phyloP scores from a whole-genome alignment of 2,888 invertebrate species.

The Eretmocerus hayati region DNA sequence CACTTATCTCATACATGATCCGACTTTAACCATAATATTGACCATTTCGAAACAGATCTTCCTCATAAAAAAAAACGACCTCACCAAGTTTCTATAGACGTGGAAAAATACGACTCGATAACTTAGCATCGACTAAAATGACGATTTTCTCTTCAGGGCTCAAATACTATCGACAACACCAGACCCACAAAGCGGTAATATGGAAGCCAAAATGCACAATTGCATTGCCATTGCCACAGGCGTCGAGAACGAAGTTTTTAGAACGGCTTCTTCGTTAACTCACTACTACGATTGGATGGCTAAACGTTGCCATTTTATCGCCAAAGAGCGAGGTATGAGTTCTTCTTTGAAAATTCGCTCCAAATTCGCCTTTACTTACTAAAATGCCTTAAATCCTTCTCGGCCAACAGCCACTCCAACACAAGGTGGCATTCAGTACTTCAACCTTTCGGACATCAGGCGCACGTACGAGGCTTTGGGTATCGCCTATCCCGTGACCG shows the following conservation, averaged over 20 bases:
- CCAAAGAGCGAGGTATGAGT: conserved; percentile 17
- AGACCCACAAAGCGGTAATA: conserved; percentile 13
- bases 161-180: conserved; percentile 18
- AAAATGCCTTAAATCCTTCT: too few relatives aligned
- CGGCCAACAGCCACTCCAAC: conserved; percentile 7
- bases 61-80: too few relatives aligned
- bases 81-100: too few relatives aligned
- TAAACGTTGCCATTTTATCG: conserved; percentile 17
- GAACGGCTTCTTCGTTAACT: conserved; percentile 17
- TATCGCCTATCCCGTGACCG: conserved; percentile 11
- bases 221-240: conserved; percentile 18
- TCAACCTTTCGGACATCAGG: conserved; percentile 14
- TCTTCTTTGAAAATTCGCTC: too few relatives aligned
- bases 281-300: conserved; percentile 22
- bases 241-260: conserved; percentile 20
- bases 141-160: conserved; percentile 10
- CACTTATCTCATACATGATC: too few relatives aligned
- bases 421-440: conserved; percentile 12
- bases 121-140: too few relatives aligned
- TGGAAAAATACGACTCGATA: too few relatives aligned
- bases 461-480: conserved; percentile 19
- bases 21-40: too few relatives aligned
- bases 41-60: too few relatives aligned
- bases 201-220: conserved; percentile 17
- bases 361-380: too few relatives aligned